Conservation (phyloP, 1,140 invertebrate genomes). For the Conus ventricosus region DNA sequence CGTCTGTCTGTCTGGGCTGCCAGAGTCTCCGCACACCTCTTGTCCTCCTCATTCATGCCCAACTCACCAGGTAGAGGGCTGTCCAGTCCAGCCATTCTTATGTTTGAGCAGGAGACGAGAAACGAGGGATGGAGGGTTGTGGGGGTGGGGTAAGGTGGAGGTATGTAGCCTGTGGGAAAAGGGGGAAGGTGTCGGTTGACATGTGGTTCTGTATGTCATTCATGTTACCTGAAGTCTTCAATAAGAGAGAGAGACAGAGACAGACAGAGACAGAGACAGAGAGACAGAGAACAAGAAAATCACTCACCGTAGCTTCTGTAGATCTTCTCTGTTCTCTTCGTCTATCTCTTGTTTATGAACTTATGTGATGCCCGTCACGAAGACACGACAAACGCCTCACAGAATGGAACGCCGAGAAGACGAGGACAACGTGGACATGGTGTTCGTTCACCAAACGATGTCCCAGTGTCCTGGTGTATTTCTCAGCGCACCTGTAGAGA, state of each 20-base stretch:
- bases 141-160: too few relatives aligned
- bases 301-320: background rate
- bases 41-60: too few relatives aligned
- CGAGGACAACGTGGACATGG: background rate
- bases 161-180: background rate
- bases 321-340: background rate
- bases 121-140: background rate
- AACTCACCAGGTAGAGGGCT: too few relatives aligned
- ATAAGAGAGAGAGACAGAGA: background rate
- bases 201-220: too few relatives aligned
- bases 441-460: background rate
- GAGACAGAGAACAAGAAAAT: background rate
- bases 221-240: too few relatives aligned
- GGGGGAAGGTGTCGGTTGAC: background rate
- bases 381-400: background rate
- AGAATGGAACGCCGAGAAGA: background rate
- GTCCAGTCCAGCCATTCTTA: too few relatives aligned
- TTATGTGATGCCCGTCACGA: background rate
- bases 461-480: background rate
- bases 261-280: too few relatives aligned
- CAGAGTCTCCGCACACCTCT: too few relatives aligned
- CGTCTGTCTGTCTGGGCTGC: too few relatives aligned
- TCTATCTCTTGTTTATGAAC: background rate
- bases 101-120: background rate
- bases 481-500: background rate